A percentile compares a stretch with the other conserved stretches of the same genome.
phyloP scores from a whole-genome alignment of 53 echinoderm and acorn worm species.

The Zoroaster sp. region DNA sequence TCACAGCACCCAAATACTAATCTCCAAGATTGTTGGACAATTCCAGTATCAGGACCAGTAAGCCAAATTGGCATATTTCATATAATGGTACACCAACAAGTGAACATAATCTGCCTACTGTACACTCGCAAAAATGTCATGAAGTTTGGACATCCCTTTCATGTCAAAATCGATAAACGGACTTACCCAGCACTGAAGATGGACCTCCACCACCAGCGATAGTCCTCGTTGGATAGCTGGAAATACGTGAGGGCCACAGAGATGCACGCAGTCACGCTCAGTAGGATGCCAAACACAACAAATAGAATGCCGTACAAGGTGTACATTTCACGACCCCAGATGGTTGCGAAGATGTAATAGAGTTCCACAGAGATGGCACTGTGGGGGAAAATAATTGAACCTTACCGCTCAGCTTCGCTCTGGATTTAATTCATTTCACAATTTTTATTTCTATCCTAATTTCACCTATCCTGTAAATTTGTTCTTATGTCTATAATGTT shows the following conservation, averaged over 20 bases:
- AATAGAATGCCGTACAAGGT: slow-evolving; percentile 96
- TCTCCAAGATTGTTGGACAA: too few relatives aligned
- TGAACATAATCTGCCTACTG: not conserved
- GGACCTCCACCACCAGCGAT: slow-evolving; percentile 99
- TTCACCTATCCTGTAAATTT: too few relatives aligned
- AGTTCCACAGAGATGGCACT: slow-evolving; percentile 99
- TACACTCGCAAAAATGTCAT: not conserved
- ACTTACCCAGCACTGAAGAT: slow-evolving; percentile 99
- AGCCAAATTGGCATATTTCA: too few relatives aligned
- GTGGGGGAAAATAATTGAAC: too few relatives aligned
- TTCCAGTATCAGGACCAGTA: too few relatives aligned
- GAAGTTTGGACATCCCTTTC: not conserved
- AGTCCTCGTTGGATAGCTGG: slow-evolving; percentile 92
- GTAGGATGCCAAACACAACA: slow-evolving; percentile 93
- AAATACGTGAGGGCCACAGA: slow-evolving; percentile 97
- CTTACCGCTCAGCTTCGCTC: too few relatives aligned
- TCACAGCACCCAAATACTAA: too few relatives aligned
- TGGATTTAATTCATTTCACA: too few relatives aligned
- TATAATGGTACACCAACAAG: too few relatives aligned
- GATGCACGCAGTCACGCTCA: slow-evolving; percentile 98
- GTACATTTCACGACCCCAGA: slow-evolving; percentile 99
- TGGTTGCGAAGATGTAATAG: slow-evolving; percentile 99
- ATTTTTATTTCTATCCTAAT: too few relatives aligned
- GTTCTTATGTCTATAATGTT: too few relatives aligned
- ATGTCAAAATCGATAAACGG: too few relatives aligned